Evolutionary conservation across 2,113 vertebrate species (phyloP), one percentile per base, ranked within the genome.

Genomic region (Hepsetus odoe): DNA sequence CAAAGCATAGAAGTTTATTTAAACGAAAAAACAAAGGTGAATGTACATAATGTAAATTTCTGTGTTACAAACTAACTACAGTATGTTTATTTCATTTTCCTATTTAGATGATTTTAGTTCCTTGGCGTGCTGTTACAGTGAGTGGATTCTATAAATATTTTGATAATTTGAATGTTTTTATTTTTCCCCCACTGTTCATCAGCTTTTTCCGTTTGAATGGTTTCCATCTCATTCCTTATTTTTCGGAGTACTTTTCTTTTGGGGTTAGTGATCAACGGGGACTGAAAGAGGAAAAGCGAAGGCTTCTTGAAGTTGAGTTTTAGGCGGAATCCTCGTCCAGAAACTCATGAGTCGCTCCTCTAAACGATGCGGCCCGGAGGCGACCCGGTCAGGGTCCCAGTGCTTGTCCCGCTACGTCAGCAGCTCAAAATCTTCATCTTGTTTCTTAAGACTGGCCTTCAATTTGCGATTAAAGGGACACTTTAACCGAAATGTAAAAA

Each of bases 21-120:
- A 84, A 85, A 85, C 40, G 13, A 53, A 53, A 24, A 51, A 32
- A 64, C 30, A 61, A 72, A 88, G 74, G 71, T 74, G 69, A 86
- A 88, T 92, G 91, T 92, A 92, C 72, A 92, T 92, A 91, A 77
- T 93, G 92, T 93, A 92, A 88, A 92, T 88, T 81, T 86, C 28
- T 86, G 71, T 73, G 77, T 90, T 76, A 87, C 82, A 72, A 84
- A 72, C 58, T 56, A 67, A 20, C 84, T 88, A 86, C 86, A 85
- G 89, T 90, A 90, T 90, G n/a, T 79, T 91, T 91, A 90, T 91
- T 91, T 89, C 65, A 49, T 72, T 86, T 88, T 72, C 69, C 38
- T 4, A 70, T 59, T 91, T 89, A 84, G 78, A 79, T 84, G 80
- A 51, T 83, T 90, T 90, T 83, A 83, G 88, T 84, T 87, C 84